These are phyloP conservation scores for Lamproptera curius DNA, from an alignment of 2,888 invertebrate genomes.

Conservation along the genomic window DNA sequence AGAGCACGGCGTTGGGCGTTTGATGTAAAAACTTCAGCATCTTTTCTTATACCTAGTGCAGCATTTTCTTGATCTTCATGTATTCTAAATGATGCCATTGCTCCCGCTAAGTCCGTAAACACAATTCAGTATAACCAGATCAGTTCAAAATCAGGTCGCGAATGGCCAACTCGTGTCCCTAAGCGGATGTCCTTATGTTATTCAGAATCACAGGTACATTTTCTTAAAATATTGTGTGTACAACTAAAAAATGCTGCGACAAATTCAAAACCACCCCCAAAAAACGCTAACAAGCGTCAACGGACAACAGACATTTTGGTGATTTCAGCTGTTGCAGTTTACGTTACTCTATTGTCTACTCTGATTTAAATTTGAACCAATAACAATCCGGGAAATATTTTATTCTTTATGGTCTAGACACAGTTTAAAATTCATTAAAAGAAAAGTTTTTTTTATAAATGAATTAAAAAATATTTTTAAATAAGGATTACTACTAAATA, in stretches of 20 bases:
- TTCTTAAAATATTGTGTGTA: constrained; percentile 47
- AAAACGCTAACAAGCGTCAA: constrained; percentile 58
- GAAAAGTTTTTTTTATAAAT: too few species aligned
- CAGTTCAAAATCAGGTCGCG: constrained; percentile 36
- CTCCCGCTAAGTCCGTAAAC: constrained; percentile 59
- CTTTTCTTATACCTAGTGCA: constrained; percentile 72
- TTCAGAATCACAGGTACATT: constrained; percentile 47
- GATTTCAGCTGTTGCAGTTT: constrained; percentile 70
- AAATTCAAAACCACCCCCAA: constrained; percentile 56
- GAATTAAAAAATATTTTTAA: too few species aligned
- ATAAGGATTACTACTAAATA: too few species aligned
- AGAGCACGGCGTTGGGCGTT: constrained; percentile 81
- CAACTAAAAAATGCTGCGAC: constrained; percentile 35
- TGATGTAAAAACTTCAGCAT: constrained; percentile 62
- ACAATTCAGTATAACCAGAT: constrained; percentile 44
- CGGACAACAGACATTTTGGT: constrained; percentile 70
- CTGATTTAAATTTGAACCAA: constrained; percentile 62
- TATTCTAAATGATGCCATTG: constrained; percentile 87
- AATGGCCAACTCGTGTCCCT: constrained; percentile 41
- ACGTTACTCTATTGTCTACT: constrained; percentile 55
- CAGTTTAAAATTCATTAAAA: background rate
- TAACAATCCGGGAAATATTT: constrained; percentile 25
- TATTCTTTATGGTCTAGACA: constrained; percentile 20
- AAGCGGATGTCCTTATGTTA: constrained; percentile 40
- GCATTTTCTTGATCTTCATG: constrained; percentile 87